Conservation (phyloP, 2,797 vertebrate species). For the Apodemus agrarius region DNA sequence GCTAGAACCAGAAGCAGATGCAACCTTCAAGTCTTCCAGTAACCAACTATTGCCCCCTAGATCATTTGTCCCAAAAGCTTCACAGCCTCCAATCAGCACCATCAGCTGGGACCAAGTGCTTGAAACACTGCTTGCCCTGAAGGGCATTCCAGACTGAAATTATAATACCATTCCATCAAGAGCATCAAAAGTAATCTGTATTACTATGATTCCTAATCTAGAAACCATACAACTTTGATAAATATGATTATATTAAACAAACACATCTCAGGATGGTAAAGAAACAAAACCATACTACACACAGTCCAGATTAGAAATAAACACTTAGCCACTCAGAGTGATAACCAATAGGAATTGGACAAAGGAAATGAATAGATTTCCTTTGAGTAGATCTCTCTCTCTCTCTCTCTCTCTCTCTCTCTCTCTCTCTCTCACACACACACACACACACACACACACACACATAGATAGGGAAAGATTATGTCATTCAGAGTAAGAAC, state of each 20-base stretch:
- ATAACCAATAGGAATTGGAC: background rate
- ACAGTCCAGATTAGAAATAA: slow-evolving; percentile 22
- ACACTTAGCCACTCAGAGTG: background rate
- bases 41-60: background rate
- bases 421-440: too few species aligned
- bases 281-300: background rate
- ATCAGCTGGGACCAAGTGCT: background rate
- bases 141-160: background rate
- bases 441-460: too few species aligned
- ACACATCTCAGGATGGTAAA: background rate
- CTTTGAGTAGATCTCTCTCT: background rate
- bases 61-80: background rate
- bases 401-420: too few species aligned
- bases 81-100: background rate
- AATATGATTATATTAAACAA: background rate
- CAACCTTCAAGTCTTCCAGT: background rate
- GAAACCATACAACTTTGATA: background rate
- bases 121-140: background rate
- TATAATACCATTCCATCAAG: background rate
- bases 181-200: background rate
- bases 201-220: slow-evolving; percentile 2
- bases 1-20: background rate
- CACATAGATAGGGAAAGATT: background rate
- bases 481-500: background rate
- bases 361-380: slow-evolving; percentile 5